These are phyloP conservation scores for Pangasius djambal DNA, from an alignment of 2,797 vertebrate species.

Conservation along the genomic window DNA sequence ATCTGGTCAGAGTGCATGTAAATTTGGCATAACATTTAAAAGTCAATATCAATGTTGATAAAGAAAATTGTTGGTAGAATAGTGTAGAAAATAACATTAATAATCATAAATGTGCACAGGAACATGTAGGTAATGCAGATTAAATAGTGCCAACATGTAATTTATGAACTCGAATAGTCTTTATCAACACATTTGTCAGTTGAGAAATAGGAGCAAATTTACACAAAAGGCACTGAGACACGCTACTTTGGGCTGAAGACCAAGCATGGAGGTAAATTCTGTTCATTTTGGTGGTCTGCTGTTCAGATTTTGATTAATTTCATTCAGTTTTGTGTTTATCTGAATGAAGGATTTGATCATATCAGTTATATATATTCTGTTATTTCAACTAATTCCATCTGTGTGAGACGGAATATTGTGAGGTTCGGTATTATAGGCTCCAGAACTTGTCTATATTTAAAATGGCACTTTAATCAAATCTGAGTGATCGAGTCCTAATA, in stretches of 20 bases:
- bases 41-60: not conserved
- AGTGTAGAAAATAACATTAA: not conserved
- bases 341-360: not conserved
- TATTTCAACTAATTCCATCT: not conserved
- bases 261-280: not conserved
- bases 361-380: not conserved
- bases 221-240: not conserved
- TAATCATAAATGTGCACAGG: not conserved
- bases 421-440: not conserved
- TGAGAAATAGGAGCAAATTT: not conserved
- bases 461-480: not conserved
- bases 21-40: not conserved
- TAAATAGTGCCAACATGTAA: not conserved
- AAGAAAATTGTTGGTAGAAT: not conserved
- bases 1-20: not conserved
- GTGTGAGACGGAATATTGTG: not conserved
- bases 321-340: not conserved
- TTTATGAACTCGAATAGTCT: not conserved
- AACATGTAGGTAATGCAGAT: not conserved
- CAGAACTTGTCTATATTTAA: not conserved
- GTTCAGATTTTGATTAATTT: not conserved
- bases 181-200: not conserved
- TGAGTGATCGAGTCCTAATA: not conserved
- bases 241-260: not conserved
- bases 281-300: not conserved